Percentiles rank a stretch among this genome's conserved stretches.
phyloP scores from a whole-genome alignment of 2,888 invertebrate genomes.

The Heliconius aoede region DNA sequence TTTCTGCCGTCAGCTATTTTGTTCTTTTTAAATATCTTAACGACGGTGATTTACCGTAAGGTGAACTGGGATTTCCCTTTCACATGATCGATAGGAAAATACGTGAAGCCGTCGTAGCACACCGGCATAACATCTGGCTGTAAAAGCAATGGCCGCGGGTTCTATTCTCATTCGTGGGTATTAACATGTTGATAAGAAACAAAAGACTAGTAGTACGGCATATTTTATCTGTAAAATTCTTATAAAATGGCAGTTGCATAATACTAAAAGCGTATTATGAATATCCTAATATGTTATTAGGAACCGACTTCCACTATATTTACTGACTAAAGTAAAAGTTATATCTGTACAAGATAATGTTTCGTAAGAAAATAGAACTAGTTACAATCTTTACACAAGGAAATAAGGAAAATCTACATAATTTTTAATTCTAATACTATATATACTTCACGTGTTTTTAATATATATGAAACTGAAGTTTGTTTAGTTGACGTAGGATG shows the following conservation, averaged over 20 bases:
- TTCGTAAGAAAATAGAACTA: neutral
- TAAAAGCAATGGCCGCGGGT: neutral
- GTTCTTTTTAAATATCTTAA: slow-evolving; percentile 1
- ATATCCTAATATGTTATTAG: slow-evolving; percentile 1
- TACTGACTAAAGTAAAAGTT: slow-evolving; percentile 8
- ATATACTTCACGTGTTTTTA: too few species aligned
- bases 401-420: neutral
- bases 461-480: too few species aligned
- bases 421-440: too few species aligned
- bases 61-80: neutral
- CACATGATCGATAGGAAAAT: slow-evolving; percentile 3
- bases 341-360: neutral
- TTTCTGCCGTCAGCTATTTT: neutral
- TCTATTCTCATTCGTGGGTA: neutral
- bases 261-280: neutral
- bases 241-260: neutral
- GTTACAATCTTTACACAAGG: neutral
- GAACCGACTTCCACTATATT: slow-evolving; percentile 6
- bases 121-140: neutral
- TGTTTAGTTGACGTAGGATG: too few species aligned
- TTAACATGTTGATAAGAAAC: too few species aligned
- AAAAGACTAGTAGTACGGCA: neutral
- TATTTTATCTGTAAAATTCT: neutral
- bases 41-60: neutral
- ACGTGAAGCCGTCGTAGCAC: neutral